Percentiles rank a stretch among this genome's conserved stretches.
Evolutionary conservation across 2,797 vertebrate genomes (phyloP).

Genomic region (Lagocephalus sceleratus): DNA sequence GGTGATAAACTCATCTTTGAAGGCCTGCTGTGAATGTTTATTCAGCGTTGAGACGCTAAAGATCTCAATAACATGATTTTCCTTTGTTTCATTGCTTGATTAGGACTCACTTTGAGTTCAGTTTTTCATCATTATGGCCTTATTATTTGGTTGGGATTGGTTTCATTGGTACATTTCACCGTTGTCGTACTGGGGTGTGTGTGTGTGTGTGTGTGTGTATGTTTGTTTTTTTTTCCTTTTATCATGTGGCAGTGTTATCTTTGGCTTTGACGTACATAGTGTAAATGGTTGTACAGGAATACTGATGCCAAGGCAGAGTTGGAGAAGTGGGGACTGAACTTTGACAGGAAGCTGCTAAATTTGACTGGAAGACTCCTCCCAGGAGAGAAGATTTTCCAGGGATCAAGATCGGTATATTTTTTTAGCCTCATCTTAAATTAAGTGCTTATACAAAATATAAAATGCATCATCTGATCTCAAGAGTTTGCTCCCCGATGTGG

Average conservation of each 20-base stretch:
- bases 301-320: constrained; percentile 82
- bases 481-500: constrained; percentile 4
- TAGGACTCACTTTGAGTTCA: too few relatives aligned
- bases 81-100: too few relatives aligned
- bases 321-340: constrained; percentile 86
- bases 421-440: not conserved
- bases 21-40: not conserved
- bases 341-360: constrained; percentile 82
- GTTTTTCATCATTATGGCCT: too few relatives aligned
- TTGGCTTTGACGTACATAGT: constrained; percentile 11
- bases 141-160: too few relatives aligned
- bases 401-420: constrained; percentile 70
- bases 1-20: constrained; percentile 8
- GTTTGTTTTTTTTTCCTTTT: constrained; percentile 1
- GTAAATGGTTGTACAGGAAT: constrained; percentile 69
- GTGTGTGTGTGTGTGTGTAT: too few relatives aligned
- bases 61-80: too few relatives aligned
- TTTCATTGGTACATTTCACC: too few relatives aligned
- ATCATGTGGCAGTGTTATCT: constrained; percentile 1
- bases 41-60: too few relatives aligned
- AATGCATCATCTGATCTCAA: not conserved
- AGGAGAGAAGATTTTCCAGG: constrained; percentile 85
- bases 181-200: too few relatives aligned
- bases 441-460: too few relatives aligned
- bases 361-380: constrained; percentile 85